Evolutionary conservation across 2,113 vertebrate species (phyloP).

Genomic region (Scolopax mira): DNA sequence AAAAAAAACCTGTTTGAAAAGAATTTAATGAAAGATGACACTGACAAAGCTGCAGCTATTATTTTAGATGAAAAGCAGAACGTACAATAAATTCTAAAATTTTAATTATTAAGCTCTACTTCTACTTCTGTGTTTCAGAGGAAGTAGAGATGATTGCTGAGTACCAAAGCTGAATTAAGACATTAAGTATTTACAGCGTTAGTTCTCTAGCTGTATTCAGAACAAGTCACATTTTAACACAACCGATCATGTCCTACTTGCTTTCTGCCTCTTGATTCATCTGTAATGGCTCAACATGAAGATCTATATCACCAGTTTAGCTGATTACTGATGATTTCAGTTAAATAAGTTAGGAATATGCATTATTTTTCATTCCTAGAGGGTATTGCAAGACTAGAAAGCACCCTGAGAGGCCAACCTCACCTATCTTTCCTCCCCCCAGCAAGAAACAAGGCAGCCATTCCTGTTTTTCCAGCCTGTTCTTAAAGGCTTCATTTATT

Average conservation of each 20-base stretch:
- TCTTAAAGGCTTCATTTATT: neutral
- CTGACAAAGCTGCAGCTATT: neutral
- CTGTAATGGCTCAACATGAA: neutral
- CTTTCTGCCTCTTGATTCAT: neutral
- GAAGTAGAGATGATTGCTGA: neutral
- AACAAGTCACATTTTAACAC: neutral
- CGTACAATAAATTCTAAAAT: neutral
- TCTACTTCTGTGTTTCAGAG: neutral
- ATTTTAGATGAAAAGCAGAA: slow-evolving; percentile 16
- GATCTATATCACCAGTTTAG: neutral
- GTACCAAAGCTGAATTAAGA: slow-evolving; percentile 12
- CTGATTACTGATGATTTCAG: neutral
- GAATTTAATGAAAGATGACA: neutral
- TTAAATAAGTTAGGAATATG: neutral
- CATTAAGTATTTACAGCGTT: slow-evolving; percentile 14
- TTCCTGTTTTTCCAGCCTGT: neutral
- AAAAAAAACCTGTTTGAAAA: neutral
- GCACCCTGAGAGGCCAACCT: neutral
- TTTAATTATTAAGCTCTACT: slow-evolving; percentile 38
- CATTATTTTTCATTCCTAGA: neutral
- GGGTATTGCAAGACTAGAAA: neutral
- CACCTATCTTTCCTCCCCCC: neutral
- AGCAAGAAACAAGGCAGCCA: neutral
- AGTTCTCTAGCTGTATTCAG: neutral
- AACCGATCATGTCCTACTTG: neutral